phyloP scores from a whole-genome alignment of 2,797 vertebrate genomes.

The Taeniopygia guttata region DNA sequence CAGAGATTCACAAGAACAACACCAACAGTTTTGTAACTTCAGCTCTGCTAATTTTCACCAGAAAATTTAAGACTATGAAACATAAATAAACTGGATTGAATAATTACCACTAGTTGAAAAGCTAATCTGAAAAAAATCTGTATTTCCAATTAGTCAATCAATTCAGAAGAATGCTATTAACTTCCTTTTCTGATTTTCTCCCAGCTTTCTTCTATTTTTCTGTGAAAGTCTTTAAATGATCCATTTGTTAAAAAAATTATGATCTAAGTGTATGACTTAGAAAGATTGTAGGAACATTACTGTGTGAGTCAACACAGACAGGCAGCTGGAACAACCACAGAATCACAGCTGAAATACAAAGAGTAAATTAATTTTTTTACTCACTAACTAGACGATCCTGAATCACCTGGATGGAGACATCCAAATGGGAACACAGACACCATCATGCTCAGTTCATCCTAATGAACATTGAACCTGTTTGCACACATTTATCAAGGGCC shows the following conservation, averaged over 20 bases:
- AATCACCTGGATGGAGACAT: background rate
- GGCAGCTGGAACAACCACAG: background rate
- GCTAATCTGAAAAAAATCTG: background rate
- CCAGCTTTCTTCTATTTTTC: background rate
- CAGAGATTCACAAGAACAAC: background rate
- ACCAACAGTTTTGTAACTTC: background rate
- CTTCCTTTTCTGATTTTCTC: background rate
- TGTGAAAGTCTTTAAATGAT: background rate
- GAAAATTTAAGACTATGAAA: background rate
- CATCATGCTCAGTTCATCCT: background rate
- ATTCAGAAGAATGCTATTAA: background rate
- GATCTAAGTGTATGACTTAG: background rate
- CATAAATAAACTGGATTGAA: background rate
- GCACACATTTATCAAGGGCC: background rate
- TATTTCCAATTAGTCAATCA: background rate
- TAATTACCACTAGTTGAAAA: background rate
- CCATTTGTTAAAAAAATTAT: background rate
- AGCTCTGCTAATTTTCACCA: background rate
- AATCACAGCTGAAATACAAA: background rate
- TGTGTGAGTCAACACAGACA: background rate
- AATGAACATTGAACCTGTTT: too few relatives aligned
- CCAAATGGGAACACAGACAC: fast-evolving
- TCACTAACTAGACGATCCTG: background rate
- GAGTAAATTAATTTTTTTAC: background rate
- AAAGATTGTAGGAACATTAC: background rate